Conservation (phyloP, 2,113 vertebrate genomes). For the Pelmatolapia mariae region DNA sequence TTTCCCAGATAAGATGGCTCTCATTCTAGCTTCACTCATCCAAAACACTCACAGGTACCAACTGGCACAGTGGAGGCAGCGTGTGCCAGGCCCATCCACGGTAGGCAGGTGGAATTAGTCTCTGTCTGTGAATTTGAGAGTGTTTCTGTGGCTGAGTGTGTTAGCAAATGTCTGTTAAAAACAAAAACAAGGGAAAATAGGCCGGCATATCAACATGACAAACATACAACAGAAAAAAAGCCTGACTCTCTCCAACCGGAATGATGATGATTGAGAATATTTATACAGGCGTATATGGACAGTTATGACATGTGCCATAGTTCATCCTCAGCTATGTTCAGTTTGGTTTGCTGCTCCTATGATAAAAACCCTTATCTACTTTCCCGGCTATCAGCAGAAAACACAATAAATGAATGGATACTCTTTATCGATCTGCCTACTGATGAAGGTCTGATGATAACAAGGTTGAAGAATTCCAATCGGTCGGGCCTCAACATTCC, state of each 20-base stretch:
- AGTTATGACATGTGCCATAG: neutral
- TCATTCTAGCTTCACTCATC: slow-evolving; percentile 36
- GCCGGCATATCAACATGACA: neutral
- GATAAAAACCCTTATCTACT: slow-evolving; percentile 45
- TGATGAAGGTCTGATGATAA: slow-evolving; percentile 31
- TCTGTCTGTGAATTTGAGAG: neutral
- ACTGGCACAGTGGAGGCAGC: slow-evolving; percentile 7
- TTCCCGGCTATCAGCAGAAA: slow-evolving; percentile 30
- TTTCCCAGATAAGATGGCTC: slow-evolving; percentile 48
- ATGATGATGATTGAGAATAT: neutral
- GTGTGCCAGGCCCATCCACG: slow-evolving; percentile 9
- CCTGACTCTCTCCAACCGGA: neutral
- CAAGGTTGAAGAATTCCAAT: slow-evolving; percentile 20
- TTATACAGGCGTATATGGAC: neutral
- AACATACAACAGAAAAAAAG: neutral
- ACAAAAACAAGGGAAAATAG: neutral
- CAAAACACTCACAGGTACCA: slow-evolving; percentile 49
- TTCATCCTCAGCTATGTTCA: neutral
- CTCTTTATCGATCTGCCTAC: neutral
- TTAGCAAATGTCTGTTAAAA: neutral
- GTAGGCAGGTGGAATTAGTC: slow-evolving; percentile 27
- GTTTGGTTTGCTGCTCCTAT: slow-evolving; percentile 1
- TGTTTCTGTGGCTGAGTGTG: neutral
- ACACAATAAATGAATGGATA: slow-evolving; percentile 1
- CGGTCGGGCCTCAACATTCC: slow-evolving; percentile 14